A percentile compares a stretch with the other conserved stretches of the same genome.
These are phyloP conservation scores for Blastobasis lacticolella DNA, from an alignment of 2,888 invertebrate genomes.

Conservation along the genomic window DNA sequence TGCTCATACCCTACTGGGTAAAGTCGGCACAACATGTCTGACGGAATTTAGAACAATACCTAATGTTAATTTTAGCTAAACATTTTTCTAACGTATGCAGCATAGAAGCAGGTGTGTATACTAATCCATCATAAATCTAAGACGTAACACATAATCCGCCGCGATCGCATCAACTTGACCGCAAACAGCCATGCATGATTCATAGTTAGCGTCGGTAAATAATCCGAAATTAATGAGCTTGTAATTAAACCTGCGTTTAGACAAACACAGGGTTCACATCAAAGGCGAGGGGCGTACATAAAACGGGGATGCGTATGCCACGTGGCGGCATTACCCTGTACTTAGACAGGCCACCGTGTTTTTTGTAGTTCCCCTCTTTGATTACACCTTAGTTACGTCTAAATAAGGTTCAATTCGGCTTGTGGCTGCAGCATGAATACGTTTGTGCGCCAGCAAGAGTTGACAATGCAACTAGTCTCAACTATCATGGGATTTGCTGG, in stretches of 20 bases:
- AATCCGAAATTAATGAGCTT: slow-evolving; percentile 68
- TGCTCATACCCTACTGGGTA: too few relatives aligned
- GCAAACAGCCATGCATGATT: slow-evolving; percentile 1
- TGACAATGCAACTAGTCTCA: slow-evolving; percentile 63
- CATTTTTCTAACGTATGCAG: too few relatives aligned
- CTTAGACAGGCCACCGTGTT: slow-evolving; percentile 25
- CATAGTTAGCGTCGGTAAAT: slow-evolving; percentile 36
- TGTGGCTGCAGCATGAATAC: slow-evolving; percentile 11
- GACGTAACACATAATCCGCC: too few relatives aligned
- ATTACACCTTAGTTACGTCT: slow-evolving; percentile 1
- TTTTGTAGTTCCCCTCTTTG: neutral
- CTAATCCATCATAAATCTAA: too few relatives aligned
- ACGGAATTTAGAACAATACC: too few relatives aligned
- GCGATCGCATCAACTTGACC: slow-evolving; percentile 3
- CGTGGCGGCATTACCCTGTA: slow-evolving; percentile 54
- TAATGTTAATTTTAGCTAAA: too few relatives aligned
- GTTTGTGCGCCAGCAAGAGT: slow-evolving; percentile 35
- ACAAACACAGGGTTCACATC: slow-evolving; percentile 64
- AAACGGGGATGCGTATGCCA: slow-evolving; percentile 65
- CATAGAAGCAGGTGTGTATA: too few relatives aligned
- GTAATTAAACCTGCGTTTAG: slow-evolving; percentile 67
- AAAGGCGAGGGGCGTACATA: slow-evolving; percentile 61
- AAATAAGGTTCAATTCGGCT: slow-evolving; percentile 15
- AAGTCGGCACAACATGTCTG: too few relatives aligned
- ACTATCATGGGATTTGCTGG: slow-evolving; percentile 66